phyloP scores from a whole-genome alignment of 2,797 vertebrate genomes.

The Alectoris magna region DNA sequence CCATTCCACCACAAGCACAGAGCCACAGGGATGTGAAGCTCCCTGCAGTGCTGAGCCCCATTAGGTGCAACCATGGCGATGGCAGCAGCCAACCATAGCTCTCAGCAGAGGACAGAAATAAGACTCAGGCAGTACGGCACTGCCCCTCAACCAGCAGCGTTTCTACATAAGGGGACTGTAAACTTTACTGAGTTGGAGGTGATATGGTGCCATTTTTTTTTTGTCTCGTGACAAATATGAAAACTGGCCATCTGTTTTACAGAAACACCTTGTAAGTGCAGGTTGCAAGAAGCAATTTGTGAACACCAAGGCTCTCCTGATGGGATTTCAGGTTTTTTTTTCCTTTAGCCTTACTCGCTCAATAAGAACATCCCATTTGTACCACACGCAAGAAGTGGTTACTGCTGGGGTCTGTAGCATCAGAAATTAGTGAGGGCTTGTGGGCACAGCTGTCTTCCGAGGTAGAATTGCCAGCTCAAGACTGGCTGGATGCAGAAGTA shows the following conservation, averaged over 20 bases:
- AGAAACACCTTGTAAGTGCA: not conserved
- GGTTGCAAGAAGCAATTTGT: not conserved
- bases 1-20: not conserved
- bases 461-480: not conserved
- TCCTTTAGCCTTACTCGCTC: not conserved
- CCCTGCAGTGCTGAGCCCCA: not conserved
- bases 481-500: not conserved
- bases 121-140: rapidly evolving
- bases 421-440: not conserved
- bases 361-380: not conserved
- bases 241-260: not conserved
- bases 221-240: not conserved
- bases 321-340: not conserved
- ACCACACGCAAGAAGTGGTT: rapidly evolving
- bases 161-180: not conserved
- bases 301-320: not conserved
- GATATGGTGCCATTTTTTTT: not conserved
- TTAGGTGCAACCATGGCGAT: rapidly evolving
- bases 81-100: not conserved
- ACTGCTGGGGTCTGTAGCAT: not conserved
- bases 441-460: not conserved
- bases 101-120: not conserved
- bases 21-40: rapidly evolving
- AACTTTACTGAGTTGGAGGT: not conserved
- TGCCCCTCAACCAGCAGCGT: not conserved